These are phyloP conservation scores for Leucophora obtusa DNA, from an alignment of 2,888 invertebrate genomes.

Conservation along the genomic window DNA sequence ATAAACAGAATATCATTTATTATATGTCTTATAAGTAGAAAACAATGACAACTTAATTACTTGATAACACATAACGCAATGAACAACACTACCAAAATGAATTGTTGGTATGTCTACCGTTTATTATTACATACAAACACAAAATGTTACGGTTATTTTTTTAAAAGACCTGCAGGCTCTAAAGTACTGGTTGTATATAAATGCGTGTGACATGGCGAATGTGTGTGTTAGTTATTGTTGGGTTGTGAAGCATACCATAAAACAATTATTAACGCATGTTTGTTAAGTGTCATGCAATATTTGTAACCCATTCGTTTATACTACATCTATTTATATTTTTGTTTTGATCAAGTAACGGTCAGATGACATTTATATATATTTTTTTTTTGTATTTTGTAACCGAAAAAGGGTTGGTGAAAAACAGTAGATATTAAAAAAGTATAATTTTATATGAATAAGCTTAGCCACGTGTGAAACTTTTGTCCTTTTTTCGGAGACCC, in stretches of 20 bases:
- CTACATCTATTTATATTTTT: background rate
- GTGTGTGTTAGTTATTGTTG: background rate
- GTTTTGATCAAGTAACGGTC: constrained; percentile 24
- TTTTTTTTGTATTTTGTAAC: background rate
- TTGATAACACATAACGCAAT: constrained; percentile 42
- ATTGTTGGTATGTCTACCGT: constrained; percentile 4
- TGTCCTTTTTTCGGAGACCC: constrained; percentile 34
- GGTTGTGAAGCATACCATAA: no score
- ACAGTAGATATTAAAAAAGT: background rate
- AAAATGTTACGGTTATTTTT: constrained; percentile 28
- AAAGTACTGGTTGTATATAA: background rate
- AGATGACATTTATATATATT: constrained; percentile 13
- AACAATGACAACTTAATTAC: constrained; percentile 64
- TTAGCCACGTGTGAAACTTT: constrained; percentile 38
- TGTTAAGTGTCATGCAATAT: constrained; percentile 46
- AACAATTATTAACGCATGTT: constrained; percentile 48
- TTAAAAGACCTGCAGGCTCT: no score
- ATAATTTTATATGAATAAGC: constrained; percentile 23
- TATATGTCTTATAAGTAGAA: constrained; percentile 34
- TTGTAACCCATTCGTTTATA: constrained; percentile 39
- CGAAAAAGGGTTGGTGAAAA: constrained; percentile 9
- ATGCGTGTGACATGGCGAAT: background rate
- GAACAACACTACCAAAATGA: background rate
- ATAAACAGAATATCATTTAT: constrained; percentile 2
- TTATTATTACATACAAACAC: background rate